phyloP scores from a whole-genome alignment of 2,888 invertebrate genomes.

The Tricholauxania praeusta region DNA sequence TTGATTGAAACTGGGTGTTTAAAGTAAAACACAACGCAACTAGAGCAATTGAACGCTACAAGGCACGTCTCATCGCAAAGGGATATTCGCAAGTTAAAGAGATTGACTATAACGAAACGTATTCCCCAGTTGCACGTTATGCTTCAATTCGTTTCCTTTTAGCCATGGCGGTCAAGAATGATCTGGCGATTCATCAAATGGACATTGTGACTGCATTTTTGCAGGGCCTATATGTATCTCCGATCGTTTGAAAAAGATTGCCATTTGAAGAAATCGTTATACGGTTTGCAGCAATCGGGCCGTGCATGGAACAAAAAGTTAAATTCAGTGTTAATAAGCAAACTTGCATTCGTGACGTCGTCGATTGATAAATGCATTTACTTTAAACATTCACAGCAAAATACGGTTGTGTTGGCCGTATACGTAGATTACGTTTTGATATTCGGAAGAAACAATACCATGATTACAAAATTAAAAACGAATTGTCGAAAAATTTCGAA shows the following conservation, averaged over 20 bases:
- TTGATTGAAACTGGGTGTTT: too few species aligned
- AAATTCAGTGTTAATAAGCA: slow-evolving; percentile 19
- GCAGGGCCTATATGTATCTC: too few species aligned
- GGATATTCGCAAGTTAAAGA: slow-evolving; percentile 22
- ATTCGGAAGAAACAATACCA: slow-evolving; percentile 24
- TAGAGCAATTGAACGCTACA: not conserved
- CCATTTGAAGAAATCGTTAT: too few species aligned
- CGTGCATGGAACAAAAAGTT: slow-evolving; percentile 37
- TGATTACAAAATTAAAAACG: slow-evolving; percentile 30
- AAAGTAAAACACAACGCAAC: slow-evolving; percentile 9
- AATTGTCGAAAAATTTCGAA: slow-evolving; percentile 34
- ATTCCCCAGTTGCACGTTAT: slow-evolving; percentile 29
- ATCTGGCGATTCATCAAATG: not conserved
- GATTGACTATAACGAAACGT: slow-evolving; percentile 31
- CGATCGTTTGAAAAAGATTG: too few species aligned
- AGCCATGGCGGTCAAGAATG: too few species aligned
- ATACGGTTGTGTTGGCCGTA: slow-evolving; percentile 38
- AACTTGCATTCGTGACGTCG: slow-evolving; percentile 34
- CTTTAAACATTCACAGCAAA: slow-evolving; percentile 25
- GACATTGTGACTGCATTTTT: not conserved
- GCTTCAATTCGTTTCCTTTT: not conserved
- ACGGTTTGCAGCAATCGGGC: not conserved
- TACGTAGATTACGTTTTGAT: slow-evolving; percentile 41
- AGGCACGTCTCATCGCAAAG: slow-evolving; percentile 22
- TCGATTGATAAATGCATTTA: slow-evolving; percentile 40